Evolutionary conservation across 1,140 invertebrate genomes (phyloP).

Genomic region (Drosophila ficusphila): DNA sequence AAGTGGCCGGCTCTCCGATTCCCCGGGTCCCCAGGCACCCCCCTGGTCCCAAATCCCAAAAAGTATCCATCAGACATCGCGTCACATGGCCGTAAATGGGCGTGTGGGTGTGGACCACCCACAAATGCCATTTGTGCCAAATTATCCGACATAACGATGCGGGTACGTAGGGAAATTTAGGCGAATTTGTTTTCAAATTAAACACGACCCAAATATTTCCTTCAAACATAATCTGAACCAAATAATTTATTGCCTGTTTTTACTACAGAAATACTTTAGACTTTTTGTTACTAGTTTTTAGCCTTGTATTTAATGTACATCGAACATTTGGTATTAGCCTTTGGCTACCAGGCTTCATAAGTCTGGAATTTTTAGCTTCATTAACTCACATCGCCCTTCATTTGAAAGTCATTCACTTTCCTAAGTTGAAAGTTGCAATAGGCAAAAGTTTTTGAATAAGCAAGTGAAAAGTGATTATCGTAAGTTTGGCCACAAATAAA

Average conservation of each 20-base stretch:
- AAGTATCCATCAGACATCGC: conserved; percentile 21
- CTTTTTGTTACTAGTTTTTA: too few relatives aligned
- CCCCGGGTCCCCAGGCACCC: conserved; percentile 27
- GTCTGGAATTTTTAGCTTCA: not conserved
- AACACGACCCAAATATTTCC: not conserved
- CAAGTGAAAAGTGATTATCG: conserved; percentile 3
- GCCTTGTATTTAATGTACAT: too few relatives aligned
- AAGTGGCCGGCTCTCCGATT: not conserved
- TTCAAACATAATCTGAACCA: not conserved
- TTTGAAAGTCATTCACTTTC: not conserved
- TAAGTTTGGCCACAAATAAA: conserved; percentile 1
- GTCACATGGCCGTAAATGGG: conserved; percentile 54
- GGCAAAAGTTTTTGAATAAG: too few relatives aligned
- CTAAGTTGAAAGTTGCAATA: not conserved
- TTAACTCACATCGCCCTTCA: not conserved
- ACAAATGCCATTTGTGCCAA: conserved; percentile 1
- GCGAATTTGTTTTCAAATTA: not conserved
- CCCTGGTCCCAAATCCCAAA: not conserved
- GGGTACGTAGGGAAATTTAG: not conserved
- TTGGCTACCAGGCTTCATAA: too few relatives aligned
- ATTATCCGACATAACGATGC: not conserved
- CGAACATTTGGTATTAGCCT: too few relatives aligned
- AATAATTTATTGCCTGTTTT: not conserved
- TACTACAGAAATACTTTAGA: too few relatives aligned
- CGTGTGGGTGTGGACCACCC: conserved; percentile 27